Percentiles rank a stretch among this genome's conserved stretches.
These are phyloP conservation scores for Ardeotis arabs DNA, from an alignment of 2,113 vertebrate species.

Conservation along the genomic window DNA sequence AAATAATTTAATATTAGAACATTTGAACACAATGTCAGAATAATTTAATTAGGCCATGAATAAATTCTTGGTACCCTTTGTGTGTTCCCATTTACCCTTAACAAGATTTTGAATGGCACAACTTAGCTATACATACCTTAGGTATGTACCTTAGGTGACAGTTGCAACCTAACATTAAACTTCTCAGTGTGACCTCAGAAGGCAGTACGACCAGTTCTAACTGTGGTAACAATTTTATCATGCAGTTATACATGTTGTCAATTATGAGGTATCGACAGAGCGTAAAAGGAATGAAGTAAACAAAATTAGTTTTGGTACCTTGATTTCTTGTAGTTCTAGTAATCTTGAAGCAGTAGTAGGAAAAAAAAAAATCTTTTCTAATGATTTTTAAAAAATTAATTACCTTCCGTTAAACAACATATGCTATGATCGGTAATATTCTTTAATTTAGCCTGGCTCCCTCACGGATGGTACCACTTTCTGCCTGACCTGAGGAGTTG, in stretches of 20 bases:
- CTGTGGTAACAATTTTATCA: background rate
- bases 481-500: background rate
- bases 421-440: background rate
- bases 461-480: rapidly evolving
- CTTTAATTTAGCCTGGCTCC: background rate
- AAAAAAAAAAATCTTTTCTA: background rate
- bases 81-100: background rate
- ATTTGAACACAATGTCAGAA: background rate
- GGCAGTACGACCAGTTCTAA: background rate
- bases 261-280: background rate
- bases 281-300: background rate
- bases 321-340: background rate
- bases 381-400: background rate
- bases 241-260: background rate
- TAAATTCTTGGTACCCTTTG: background rate
- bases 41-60: background rate
- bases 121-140: background rate
- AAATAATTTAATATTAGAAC: background rate
- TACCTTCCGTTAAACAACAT: background rate
- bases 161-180: background rate
- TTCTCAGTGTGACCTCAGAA: background rate
- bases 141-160: no score
- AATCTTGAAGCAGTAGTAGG: background rate
- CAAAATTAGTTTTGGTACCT: background rate
- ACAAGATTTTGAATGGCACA: background rate